Percentiles rank a stretch among this genome's conserved stretches.
phyloP scores from a whole-genome alignment of 1,140 invertebrate species.

The Brachionus manjavacas region DNA sequence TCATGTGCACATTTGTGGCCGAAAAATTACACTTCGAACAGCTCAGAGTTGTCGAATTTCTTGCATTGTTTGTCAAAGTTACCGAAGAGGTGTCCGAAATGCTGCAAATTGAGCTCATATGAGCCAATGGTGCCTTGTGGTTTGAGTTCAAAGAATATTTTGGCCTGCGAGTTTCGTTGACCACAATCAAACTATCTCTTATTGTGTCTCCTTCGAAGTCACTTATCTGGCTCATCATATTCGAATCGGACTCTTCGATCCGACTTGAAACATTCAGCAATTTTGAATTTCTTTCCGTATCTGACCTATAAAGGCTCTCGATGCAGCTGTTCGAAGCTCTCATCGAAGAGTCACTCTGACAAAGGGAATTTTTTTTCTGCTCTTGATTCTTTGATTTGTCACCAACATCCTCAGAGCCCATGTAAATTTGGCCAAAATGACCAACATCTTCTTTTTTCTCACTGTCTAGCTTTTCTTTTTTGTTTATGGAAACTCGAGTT shows the following conservation, averaged over 20 bases:
- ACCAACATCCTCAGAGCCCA: slow-evolving; percentile 45
- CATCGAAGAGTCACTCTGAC: not conserved
- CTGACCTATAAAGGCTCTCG: slow-evolving; percentile 21
- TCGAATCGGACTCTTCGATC: slow-evolving; percentile 16
- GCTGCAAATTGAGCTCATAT: slow-evolving; percentile 46
- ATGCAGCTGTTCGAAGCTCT: not conserved
- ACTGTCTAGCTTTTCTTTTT: slow-evolving; percentile 46
- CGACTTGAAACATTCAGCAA: not conserved
- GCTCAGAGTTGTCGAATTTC: not conserved
- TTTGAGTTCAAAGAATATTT: not conserved
- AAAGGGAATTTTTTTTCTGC: slow-evolving; percentile 43
- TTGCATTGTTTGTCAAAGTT: slow-evolving; percentile 44
- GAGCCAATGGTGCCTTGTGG: slow-evolving; percentile 46
- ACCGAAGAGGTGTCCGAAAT: slow-evolving; percentile 48
- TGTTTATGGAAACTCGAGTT: not conserved
- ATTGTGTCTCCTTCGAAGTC: slow-evolving; percentile 7
- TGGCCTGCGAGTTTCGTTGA: not conserved
- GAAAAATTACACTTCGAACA: not conserved
- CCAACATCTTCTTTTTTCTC: slow-evolving; percentile 56
- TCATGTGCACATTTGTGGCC: not conserved
- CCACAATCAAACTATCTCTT: not conserved
- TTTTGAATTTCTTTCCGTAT: not conserved
- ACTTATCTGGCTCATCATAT: not conserved
- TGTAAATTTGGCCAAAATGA: slow-evolving; percentile 52
- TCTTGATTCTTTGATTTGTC: slow-evolving; percentile 43